Conservation (phyloP, 30 jellyfish, hydroid and myxozoan genomes). For the Pseudorhiza aurosa region DNA sequence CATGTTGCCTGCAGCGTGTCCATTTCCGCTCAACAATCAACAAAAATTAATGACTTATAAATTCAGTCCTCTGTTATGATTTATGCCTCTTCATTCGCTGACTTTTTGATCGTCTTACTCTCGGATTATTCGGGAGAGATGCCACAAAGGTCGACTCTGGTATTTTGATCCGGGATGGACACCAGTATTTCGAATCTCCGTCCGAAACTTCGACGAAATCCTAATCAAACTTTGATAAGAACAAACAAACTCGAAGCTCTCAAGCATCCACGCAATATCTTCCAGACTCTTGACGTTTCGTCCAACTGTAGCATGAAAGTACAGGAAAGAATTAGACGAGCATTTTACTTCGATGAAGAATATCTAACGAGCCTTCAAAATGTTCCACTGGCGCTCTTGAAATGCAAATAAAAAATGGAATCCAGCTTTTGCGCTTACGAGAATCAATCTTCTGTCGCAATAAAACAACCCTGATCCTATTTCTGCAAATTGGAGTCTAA, state of each 20-base stretch:
- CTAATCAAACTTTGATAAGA: not conserved
- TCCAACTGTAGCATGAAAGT: too few relatives aligned
- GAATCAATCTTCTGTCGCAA: not conserved
- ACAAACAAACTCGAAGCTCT: not conserved
- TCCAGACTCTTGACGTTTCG: too few relatives aligned
- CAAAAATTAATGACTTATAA: not conserved
- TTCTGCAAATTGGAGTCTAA: slow-evolving; percentile 2
- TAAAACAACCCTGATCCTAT: slow-evolving; percentile 12
- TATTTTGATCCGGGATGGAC: not conserved
- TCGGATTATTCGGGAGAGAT: slow-evolving; percentile 4
- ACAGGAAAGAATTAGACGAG: too few relatives aligned
- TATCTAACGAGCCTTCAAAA: too few relatives aligned
- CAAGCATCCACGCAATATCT: not conserved
- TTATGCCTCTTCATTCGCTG: not conserved
- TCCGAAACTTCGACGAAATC: too few relatives aligned
- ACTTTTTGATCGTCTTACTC: slow-evolving; percentile 15
- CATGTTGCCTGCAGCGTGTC: slow-evolving; percentile 48
- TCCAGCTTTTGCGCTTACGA: not conserved
- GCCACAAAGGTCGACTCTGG: slow-evolving; percentile 17
- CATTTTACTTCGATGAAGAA: too few relatives aligned
- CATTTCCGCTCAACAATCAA: slow-evolving; percentile 40
- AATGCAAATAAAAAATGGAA: not conserved
- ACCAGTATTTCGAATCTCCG: too few relatives aligned
- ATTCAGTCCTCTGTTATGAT: not conserved
- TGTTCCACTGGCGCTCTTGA: not conserved